Percentiles rank a stretch among this genome's conserved stretches.
Conservation (phyloP, 2,797 vertebrate species). For the Otus scops region DNA sequence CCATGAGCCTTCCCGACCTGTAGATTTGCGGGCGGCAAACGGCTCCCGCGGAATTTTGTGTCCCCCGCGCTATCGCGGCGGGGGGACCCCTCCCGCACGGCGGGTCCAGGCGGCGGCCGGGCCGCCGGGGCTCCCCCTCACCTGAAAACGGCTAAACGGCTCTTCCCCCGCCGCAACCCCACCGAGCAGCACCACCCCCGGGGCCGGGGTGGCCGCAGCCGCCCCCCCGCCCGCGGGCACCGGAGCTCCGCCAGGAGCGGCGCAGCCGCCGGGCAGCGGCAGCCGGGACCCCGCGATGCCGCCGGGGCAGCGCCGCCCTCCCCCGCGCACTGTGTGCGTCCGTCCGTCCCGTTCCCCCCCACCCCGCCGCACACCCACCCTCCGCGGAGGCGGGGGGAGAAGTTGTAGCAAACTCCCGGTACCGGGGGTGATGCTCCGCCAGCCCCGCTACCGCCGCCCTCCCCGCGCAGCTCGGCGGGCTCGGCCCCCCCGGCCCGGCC, state of each 20-base stretch:
- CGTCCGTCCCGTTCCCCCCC: not conserved
- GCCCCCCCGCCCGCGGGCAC: not conserved
- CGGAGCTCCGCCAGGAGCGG: not conserved
- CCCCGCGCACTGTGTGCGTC: not conserved
- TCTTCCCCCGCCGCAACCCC: not conserved
- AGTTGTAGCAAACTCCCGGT: not conserved
- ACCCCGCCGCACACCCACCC: not conserved
- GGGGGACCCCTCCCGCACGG: not conserved
- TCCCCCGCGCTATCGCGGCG: not conserved
- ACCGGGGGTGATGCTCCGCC: not conserved
- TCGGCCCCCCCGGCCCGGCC: not conserved
- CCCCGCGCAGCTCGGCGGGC: too few species aligned
- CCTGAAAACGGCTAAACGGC: not conserved
- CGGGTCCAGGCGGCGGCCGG: not conserved
- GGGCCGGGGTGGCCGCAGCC: not conserved
- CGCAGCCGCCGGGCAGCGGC: not conserved
- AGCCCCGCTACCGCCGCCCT: not conserved
- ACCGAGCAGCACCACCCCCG: not conserved
- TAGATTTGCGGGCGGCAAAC: fast-evolving
- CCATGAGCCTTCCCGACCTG: not conserved
- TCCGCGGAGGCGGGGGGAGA: not conserved
- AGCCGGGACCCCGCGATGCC: not conserved
- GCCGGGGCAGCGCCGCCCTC: not conserved
- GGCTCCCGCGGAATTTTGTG: not conserved
- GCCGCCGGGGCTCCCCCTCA: not conserved